Evolutionary conservation across 2,888 invertebrate species (phyloP).

Genomic region (Acanthoscelides obtectus): DNA sequence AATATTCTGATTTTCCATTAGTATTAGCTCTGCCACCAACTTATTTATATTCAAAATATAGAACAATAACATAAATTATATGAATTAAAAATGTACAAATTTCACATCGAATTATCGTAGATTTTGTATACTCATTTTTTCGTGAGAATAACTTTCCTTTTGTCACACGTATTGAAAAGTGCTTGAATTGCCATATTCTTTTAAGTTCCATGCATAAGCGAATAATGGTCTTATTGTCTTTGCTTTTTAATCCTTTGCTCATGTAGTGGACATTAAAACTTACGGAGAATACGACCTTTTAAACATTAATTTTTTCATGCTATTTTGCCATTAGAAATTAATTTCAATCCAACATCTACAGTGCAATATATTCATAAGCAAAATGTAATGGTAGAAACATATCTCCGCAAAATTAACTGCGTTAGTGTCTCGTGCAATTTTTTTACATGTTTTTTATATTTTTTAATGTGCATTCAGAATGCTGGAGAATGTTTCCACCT

Average conservation of each 20-base stretch:
- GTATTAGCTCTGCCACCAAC: not conserved
- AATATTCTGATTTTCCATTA: not conserved
- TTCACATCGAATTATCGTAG: slow-evolving; percentile 10
- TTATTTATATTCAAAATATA: not conserved
- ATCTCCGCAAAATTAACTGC: not conserved
- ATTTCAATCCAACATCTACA: not conserved
- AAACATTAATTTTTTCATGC: not conserved
- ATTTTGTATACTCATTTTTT: not conserved
- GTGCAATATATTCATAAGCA: slow-evolving; percentile 15
- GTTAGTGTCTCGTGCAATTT: slow-evolving; percentile 8
- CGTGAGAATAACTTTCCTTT: not conserved
- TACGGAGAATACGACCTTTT: too few species aligned
- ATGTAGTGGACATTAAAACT: too few species aligned
- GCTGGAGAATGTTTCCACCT: slow-evolving; percentile 2
- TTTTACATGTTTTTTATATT: slow-evolving; percentile 5
- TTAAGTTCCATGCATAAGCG: too few species aligned
- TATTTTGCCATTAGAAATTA: not conserved
- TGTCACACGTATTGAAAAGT: not conserved
- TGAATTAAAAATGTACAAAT: slow-evolving; percentile 7
- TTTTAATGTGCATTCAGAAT: slow-evolving; percentile 4
- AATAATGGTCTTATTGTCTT: too few species aligned
- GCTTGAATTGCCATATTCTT: too few species aligned
- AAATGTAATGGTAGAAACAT: slow-evolving; percentile 10
- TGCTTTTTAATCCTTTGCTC: too few species aligned
- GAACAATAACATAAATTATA: not conserved